Base-by-base conservation (phyloP, 2,888 invertebrate species). In the Tuberolachnus salignus region DNA sequence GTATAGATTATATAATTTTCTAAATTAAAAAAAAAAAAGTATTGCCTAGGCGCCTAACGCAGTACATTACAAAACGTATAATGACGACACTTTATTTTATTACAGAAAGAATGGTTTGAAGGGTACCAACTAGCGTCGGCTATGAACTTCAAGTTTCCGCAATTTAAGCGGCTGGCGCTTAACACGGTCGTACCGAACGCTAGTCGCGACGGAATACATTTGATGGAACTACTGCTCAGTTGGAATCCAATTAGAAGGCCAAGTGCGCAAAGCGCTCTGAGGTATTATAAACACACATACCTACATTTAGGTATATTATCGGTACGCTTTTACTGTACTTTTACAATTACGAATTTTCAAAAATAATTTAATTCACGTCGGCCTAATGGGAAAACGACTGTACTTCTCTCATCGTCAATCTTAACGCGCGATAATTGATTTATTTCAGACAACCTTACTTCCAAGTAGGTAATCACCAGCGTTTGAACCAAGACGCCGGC, bases 101-200 rank as follows among this genome's bases (percentile, higher is more conserved):
- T 84, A 34, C 83, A 94, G 91, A 92, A 90, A 83, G 93, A 94
- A 82, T 99, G 98, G 98, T 91, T 94, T 1, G 98, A 98, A 84
- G 98, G 98, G 6, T 94, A 93, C 86, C 92, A 94, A 82, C 87
- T 99, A 82, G 97, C 98, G 0, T 90, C 93, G 6, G 92, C 93
- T 73, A 94, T 99, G 89, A 97, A 98, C 84, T 98, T 98, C 86
- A 93, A 94, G 81, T 99, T 98, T 87, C 98, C 98, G 6, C 91
- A 93, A 84, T 93, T 94, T 85, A 90, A 91, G 0, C 90, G 92
- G 83, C 94, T 94, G 64, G 92, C 94, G 42, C 87, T 98, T 80
- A 89, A 90, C 82, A 90, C 92, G 81, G 88, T 94, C 42, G 92
- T 97, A 82, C 92, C 93, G 0, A 91, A 94, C 84, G 96, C 94